A percentile compares a stretch with the other conserved stretches of the same genome.
phyloP scores from a whole-genome alignment of 2,797 vertebrate genomes.

The Gallinago stenura region DNA sequence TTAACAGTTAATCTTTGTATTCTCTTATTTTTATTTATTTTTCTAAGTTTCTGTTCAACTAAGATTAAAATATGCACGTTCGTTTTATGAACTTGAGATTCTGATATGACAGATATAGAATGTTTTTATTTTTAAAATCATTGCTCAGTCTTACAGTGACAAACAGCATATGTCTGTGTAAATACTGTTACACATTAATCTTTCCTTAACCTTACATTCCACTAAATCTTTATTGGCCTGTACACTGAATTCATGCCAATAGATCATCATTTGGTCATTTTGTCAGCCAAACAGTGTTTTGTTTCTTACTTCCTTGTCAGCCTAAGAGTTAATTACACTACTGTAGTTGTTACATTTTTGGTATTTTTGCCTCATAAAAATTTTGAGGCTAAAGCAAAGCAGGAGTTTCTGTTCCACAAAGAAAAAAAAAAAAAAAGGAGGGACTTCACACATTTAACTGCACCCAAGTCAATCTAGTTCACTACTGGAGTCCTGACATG shows the following conservation, averaged over 20 bases:
- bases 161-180: constrained; percentile 33
- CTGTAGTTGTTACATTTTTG: neutral
- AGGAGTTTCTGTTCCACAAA: neutral
- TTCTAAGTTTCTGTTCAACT: neutral
- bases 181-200: constrained; percentile 22
- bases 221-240: neutral
- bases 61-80: neutral
- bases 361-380: neutral
- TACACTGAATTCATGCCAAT: neutral
- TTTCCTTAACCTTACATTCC: neutral
- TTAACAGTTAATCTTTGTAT: neutral
- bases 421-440: no score
- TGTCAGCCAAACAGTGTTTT: neutral
- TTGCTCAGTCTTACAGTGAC: constrained; percentile 38
- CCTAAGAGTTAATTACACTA: neutral
- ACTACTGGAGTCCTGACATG: neutral
- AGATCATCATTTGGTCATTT: neutral
- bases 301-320: neutral
- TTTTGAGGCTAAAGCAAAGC: neutral
- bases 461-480: neutral
- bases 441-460: neutral
- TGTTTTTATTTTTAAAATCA: constrained; percentile 49
- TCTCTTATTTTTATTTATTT: neutral
- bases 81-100: neutral
- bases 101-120: constrained; percentile 3